Evolutionary conservation across 1,140 invertebrate species (phyloP), one percentile per base, ranked within the genome.

Genomic region (Campodea augens): DNA sequence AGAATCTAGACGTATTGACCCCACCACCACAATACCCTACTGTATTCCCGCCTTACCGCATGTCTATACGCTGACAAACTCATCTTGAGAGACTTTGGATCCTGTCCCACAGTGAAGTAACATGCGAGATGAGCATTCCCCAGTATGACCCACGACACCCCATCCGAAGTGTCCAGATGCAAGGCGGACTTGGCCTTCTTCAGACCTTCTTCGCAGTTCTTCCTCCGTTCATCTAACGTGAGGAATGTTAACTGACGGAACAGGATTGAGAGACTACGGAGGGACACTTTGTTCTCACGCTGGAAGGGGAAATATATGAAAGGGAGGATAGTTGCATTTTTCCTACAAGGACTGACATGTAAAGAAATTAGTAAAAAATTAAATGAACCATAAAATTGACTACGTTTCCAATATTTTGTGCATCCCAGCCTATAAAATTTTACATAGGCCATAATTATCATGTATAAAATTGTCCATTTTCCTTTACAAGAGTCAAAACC

Each of bases 121-220:
- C 75, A 71, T 40, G 79, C 80, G 32, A 91, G 64, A 58, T 87
- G 81, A 1, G 85, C 81, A 69, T 90, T 90, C 18, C 82, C 87
- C 37, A 89, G 64, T 50, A 87, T 74, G 46, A 73, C 69, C 87
- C 87, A 91, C 1, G 85, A 90, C 13, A 72, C 66, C 13, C 85
- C 85, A 69, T 92, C 86, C 41, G 73, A 73, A 15, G 78, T 70
- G 57, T 90, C 83, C 13, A 86, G 57, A 46, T 78, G 68, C 1
- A 92, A 73, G 13, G 86, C 83, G 55, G 88, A 80, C 60, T 84
- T 86, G 0, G 86, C 86, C 54, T 79, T 71, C 40, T 77, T 73
- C 2, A 90, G 71, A 52, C 85, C 71, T 55, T 75, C 70, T 46
- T 78, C 68, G 24, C 88, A 70, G 53, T 75, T 75, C 46, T 74